Conservation (phyloP, 1,140 invertebrate species). For the Lepidurus apus region DNA sequence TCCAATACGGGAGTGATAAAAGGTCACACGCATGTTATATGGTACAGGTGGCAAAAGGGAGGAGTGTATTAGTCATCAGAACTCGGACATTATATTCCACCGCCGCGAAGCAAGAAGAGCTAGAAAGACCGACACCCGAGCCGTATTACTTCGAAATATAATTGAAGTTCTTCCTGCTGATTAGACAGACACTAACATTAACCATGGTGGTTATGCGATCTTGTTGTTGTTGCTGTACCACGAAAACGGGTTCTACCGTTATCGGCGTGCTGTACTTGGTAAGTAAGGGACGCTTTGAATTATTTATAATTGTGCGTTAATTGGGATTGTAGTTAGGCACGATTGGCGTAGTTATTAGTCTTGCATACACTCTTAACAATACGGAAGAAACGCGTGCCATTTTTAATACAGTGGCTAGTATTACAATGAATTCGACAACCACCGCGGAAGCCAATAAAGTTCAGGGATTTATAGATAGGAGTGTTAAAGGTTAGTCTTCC, state of each 20-base stretch:
- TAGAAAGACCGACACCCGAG: background rate
- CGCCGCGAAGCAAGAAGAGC: background rate
- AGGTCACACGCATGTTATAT: constrained; percentile 7
- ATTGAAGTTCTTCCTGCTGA: background rate
- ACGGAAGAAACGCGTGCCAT: background rate
- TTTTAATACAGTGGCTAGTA: background rate
- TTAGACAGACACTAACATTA: background rate
- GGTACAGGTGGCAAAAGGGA: background rate
- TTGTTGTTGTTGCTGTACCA: constrained; percentile 24
- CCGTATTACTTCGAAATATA: background rate
- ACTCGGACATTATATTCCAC: background rate
- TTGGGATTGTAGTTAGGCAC: background rate
- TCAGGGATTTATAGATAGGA: background rate
- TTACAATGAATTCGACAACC: no score
- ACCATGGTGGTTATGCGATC: constrained; percentile 25
- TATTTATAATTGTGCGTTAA: background rate
- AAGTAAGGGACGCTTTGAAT: background rate
- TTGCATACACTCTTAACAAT: background rate
- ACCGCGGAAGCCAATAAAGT: no score
- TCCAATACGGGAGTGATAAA: background rate
- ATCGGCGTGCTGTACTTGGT: constrained; percentile 24
- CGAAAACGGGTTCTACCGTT: background rate
- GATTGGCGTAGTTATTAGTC: background rate
- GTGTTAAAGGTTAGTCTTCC: background rate
- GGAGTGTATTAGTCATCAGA: background rate